Base-by-base conservation (phyloP, 2,888 invertebrate genomes). In the Seira musarum region DNA sequence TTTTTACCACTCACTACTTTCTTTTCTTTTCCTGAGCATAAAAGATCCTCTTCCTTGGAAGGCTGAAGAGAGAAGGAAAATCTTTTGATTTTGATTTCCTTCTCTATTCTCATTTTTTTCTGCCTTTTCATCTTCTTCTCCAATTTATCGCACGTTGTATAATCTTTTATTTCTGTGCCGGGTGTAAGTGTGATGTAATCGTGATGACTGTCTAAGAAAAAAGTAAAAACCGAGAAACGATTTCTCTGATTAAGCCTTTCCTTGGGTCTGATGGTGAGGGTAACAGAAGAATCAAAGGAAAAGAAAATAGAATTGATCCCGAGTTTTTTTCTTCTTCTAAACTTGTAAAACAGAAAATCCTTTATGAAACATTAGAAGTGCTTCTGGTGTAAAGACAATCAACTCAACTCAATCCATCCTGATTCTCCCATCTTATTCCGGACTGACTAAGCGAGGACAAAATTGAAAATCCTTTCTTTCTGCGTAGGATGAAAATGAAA, bases 51-150 rank as follows among this genome's bases (percentile, higher is more conserved):
- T 49, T 49, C 2, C 30, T 30, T 49, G 49, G 17, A 49, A 49
- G 2, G 49, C 15, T 49, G 15, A n/a, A 13, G 49, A 49, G 15
- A 49, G 15, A 15, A 8, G 49, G 49, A 40, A 49, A 49, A 49
- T 49, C 49, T 49, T 49, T 49, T 49, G 49, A 49, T 49, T 49
- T 49, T 49, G 49, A 49, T 49, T 49, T 49, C 17, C 49, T 49
- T 49, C 49, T 49, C 49, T 49, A 3, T 15, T 49, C 30, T 49
- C 15, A 49, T 49, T n/a, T 15, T n/a, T 49, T 13, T n/a, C 49
- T 49, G 49, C 49, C 49, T 49, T 49, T 49, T 49, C 49, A 49
- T 49, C 49, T 49, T 15, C 49, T 49, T 49, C 49, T 15, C 17
- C 49, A n/a, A 49, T 49, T 49, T 49, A 49, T 49, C 49, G 49